Percentiles rank a stretch among this genome's conserved stretches.
These are phyloP conservation scores for Centropristis striata DNA, from an alignment of 2,113 vertebrate genomes.

Conservation along the genomic window DNA sequence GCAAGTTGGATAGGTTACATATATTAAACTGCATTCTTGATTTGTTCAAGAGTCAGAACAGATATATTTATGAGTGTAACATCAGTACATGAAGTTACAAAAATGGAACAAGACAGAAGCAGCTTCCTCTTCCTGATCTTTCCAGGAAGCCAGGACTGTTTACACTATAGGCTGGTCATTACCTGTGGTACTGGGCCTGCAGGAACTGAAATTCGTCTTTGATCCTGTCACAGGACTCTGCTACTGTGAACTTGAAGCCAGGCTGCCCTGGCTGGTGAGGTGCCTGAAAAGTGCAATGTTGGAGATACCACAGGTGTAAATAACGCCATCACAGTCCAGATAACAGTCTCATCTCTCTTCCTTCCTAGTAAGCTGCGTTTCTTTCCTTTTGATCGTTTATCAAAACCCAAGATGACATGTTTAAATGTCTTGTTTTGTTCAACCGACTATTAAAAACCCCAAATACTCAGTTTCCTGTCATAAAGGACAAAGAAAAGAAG, in stretches of 20 bases:
- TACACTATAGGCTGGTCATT: constrained; percentile 43
- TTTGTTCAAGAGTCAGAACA: neutral
- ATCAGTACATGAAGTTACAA: constrained; percentile 2
- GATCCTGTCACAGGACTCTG: constrained; percentile 95
- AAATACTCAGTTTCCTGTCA: too few relatives aligned
- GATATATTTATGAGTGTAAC: neutral
- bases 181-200: constrained; percentile 97
- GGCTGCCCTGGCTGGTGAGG: constrained; percentile 96
- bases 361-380: constrained; percentile 13
- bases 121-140: constrained; percentile 65
- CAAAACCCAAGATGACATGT: neutral
- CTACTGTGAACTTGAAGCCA: constrained; percentile 96
- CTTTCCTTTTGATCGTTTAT: constrained; percentile 48
- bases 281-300: constrained; percentile 81
- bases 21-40: neutral
- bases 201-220: constrained; percentile 98
- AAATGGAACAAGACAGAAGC: constrained; percentile 33
- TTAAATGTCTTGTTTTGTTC: too few relatives aligned
- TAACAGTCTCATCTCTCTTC: constrained; percentile 27
- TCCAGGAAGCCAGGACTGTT: constrained; percentile 55
- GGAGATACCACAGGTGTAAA: constrained; percentile 59
- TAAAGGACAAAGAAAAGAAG: too few relatives aligned
- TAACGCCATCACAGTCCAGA: constrained; percentile 28
- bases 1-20: neutral
- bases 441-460: too few relatives aligned